These are phyloP conservation scores for Argya squamiceps DNA, from an alignment of 2,797 vertebrate genomes.

Conservation along the genomic window DNA sequence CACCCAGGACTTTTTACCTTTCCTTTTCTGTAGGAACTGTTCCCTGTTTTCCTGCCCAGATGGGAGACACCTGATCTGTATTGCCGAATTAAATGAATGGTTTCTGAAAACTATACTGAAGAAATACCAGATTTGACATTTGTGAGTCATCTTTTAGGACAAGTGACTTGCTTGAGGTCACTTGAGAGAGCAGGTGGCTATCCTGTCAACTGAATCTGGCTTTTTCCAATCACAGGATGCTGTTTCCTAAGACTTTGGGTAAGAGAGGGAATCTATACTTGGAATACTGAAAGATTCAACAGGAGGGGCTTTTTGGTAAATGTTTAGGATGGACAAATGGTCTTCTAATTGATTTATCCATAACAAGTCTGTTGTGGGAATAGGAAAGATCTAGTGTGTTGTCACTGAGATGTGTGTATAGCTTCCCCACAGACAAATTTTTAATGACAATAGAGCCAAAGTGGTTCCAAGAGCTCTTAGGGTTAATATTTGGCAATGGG, in stretches of 20 bases:
- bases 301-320: not conserved
- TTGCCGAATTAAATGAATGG: not conserved
- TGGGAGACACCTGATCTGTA: not conserved
- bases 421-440: not conserved
- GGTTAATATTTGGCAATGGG: not conserved
- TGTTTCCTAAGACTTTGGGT: not conserved
- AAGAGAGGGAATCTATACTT: not conserved
- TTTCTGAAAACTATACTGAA: not conserved
- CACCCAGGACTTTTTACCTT: not conserved
- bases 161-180: not conserved
- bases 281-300: not conserved
- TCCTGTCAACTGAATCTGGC: not conserved
- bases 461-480: not conserved
- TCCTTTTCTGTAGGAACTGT: not conserved
- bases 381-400: not conserved
- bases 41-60: not conserved
- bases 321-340: not conserved
- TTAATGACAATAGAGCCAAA: not conserved
- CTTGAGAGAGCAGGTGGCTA: not conserved
- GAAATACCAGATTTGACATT: not conserved
- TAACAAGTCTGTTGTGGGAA: not conserved
- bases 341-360: not conserved
- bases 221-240: not conserved
- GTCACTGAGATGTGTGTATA: not conserved
- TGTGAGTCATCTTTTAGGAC: not conserved